Evolutionary conservation across 2,888 invertebrate genomes (phyloP).

Genomic region (Glaucopsyche alexis): DNA sequence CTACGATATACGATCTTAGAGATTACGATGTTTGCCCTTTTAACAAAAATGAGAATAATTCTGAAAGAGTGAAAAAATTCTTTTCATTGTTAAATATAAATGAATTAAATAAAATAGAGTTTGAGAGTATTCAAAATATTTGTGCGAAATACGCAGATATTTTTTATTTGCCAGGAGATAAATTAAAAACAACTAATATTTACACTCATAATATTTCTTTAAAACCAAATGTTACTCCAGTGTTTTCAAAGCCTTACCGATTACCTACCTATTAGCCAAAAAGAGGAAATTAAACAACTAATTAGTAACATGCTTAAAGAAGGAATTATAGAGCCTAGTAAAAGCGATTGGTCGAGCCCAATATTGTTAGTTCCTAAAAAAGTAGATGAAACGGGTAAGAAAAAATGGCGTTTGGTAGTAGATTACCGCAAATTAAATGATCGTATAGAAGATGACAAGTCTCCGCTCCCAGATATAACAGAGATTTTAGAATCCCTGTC

Average conservation of each 20-base stretch:
- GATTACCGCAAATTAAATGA: constrained; percentile 35
- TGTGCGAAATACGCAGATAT: too few relatives aligned
- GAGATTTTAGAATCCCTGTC: constrained; percentile 32
- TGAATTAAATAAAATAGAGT: constrained; percentile 31
- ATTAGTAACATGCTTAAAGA: too few relatives aligned
- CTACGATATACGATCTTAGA: constrained; percentile 21
- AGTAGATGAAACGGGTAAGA: constrained; percentile 26
- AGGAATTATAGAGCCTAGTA: too few relatives aligned
- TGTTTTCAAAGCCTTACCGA: constrained; percentile 22
- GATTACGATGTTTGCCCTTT: constrained; percentile 34
- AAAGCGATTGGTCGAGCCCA: too few relatives aligned
- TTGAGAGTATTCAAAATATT: constrained; percentile 28
- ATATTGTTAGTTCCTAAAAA: constrained; percentile 43
- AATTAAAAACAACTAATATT: constrained; percentile 31
- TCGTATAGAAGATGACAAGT: constrained; percentile 32
- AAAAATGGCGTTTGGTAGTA: constrained; percentile 41
- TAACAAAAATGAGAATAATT: constrained; percentile 32
- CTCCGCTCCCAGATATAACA: constrained; percentile 30
- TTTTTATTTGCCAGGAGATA: constrained; percentile 33
- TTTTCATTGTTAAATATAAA: constrained; percentile 34
- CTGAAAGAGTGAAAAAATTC: constrained; percentile 38
- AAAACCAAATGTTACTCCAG: constrained; percentile 30
- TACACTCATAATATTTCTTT: constrained; percentile 31
- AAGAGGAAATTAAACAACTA: constrained; percentile 31
- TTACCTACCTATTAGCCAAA: constrained; percentile 24